Base-by-base conservation (phyloP, 1,140 invertebrate genomes). In the Zaprionus africanus region DNA sequence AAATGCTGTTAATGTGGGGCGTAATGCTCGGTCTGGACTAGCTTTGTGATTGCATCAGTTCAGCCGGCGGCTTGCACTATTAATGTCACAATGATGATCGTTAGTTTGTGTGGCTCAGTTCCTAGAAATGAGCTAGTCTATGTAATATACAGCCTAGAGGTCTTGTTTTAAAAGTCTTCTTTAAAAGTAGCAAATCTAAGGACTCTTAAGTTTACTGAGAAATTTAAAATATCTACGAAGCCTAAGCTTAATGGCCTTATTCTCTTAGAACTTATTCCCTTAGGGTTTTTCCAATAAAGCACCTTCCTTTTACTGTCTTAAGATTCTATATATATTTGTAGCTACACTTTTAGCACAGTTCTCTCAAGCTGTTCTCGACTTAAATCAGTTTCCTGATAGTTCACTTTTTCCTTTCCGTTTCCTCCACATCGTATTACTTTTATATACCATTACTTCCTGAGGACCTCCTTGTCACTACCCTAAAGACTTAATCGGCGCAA, bases 1-100 rank as follows among this genome's bases (percentile, higher is more conserved):
- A 86, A 82, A 86, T 87, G 65, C 76, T 76, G 72, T 82, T 79
- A 86, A 86, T 86, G 69, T 73, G 82, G 82, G 82, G 82, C 84
- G 82, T 78, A 65, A 56, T 22, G n/a, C 78, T 60, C 62, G 66
- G 68, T 58, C 58, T 70, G 22, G 17, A 56, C 24, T 65, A 74
- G 54, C 59, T 62, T 65, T 54, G 66, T 67, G 82, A 75, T 70
- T 69, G 58, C 46, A 70, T 75, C 66, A 63, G 51, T 71, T 67
- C 31, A 53, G 62, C 28, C 6, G 36, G 49, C 56, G 60, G n/a
- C 11, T 2, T 69, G 58, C 34, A n/a, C 46, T 24, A 51, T 51
- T 24, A 51, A 51, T 51, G 46, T 24, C 46, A 24, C 12, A 9
- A 22, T 49, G 11, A 51, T 13, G 46, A 51, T 51, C 19, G 24